These are phyloP conservation scores for Pollicipes pollicipes DNA, from an alignment of 1,140 invertebrate species.

Conservation along the genomic window DNA sequence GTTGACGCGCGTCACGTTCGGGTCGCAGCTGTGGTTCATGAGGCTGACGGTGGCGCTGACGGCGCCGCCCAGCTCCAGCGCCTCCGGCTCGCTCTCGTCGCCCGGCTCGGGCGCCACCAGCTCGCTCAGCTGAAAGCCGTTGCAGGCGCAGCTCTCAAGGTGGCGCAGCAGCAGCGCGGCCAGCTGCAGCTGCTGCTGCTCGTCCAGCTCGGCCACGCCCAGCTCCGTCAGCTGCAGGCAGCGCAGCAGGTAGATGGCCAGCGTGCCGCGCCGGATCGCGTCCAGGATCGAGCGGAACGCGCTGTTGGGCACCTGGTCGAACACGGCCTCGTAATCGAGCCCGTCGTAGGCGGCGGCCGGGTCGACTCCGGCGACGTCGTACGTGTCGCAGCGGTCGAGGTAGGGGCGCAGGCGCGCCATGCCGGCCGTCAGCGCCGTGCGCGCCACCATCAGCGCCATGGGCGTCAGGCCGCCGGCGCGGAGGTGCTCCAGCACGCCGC, in stretches of 20 bases:
- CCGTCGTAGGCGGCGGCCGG: not conserved
- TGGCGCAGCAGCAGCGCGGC: not conserved
- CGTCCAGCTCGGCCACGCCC: not conserved
- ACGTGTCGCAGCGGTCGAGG: not conserved
- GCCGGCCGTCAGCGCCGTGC: not conserved
- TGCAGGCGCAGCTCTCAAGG: not conserved
- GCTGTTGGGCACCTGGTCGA: not conserved
- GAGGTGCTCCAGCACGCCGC: not conserved
- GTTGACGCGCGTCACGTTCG: conserved; percentile 35
- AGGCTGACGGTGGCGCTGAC: conserved; percentile 39
- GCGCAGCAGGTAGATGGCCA: not conserved
- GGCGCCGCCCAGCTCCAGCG: conserved; percentile 34
- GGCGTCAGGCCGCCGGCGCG: not conserved
- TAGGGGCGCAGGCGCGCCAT: not conserved
- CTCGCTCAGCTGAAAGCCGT: not conserved
- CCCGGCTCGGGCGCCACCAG: not conserved
- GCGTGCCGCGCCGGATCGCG: not conserved
- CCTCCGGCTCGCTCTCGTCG: conserved; percentile 13
- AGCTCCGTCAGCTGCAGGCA: not conserved
- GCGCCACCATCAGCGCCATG: not conserved
- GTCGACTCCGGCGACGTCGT: not conserved
- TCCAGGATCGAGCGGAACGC: conserved; percentile 1
- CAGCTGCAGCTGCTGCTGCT: not conserved
- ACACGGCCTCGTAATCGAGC: not conserved
- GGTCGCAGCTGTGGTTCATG: conserved; percentile 42